phyloP scores from a whole-genome alignment of 2,113 vertebrate species.

The Solea solea region DNA sequence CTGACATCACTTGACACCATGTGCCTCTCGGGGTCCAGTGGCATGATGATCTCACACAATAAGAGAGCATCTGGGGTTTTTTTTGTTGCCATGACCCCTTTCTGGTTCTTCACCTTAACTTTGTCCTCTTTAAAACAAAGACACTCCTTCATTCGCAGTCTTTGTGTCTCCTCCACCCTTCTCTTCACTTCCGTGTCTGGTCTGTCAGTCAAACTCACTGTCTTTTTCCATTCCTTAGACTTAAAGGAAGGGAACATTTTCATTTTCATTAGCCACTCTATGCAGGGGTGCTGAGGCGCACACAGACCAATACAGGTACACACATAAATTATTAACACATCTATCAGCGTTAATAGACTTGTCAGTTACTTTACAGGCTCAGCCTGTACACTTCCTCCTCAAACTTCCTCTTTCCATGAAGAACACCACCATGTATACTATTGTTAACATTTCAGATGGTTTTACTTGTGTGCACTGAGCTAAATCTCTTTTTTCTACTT shows the following conservation, averaged over 20 bases:
- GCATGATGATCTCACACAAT: conserved; percentile 34
- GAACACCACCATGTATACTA: conserved; percentile 40
- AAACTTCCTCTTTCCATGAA: conserved; percentile 47
- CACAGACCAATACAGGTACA: conserved; percentile 18
- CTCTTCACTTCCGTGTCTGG: conserved; percentile 40
- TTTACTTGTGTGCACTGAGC: conserved; percentile 4
- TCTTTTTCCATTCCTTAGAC: conserved; percentile 51
- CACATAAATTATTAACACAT: conserved; percentile 60
- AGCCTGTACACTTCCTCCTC: conserved; percentile 44
- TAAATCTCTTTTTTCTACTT: conserved; percentile 15
- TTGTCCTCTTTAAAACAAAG: neutral
- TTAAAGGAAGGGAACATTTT: conserved; percentile 51
- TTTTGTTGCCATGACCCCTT: conserved; percentile 6
- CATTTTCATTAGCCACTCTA: conserved; percentile 33
- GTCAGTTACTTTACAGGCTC: conserved; percentile 58
- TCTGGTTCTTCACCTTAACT: conserved; percentile 12
- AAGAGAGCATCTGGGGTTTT: neutral
- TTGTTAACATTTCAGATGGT: conserved; percentile 13
- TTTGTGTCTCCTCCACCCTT: neutral
- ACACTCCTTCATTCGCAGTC: conserved; percentile 10
- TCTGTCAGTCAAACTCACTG: conserved; percentile 52
- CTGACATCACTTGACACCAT: conserved; percentile 42
- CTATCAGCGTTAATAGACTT: conserved; percentile 60
- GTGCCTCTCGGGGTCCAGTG: conserved; percentile 4
- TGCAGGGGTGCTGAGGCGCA: conserved; percentile 13